Conservation (phyloP, 2,888 invertebrate genomes). For the Onchidella celtica region DNA sequence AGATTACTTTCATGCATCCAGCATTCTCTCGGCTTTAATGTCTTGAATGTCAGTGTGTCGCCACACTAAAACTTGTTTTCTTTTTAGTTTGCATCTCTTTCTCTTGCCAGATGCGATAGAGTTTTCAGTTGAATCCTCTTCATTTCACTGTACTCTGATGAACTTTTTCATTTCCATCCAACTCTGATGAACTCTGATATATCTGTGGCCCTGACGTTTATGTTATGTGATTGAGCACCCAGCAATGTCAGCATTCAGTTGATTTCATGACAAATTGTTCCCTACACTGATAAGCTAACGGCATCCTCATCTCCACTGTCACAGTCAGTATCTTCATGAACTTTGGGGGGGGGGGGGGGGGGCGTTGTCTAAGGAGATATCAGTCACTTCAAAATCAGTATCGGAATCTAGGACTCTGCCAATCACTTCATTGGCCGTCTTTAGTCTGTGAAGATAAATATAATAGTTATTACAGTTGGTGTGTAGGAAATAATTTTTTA, state of each 20-base stretch:
- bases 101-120: too few species aligned
- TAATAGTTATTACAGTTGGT: neutral
- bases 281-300: neutral
- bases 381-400: neutral
- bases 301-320: neutral
- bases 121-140: neutral
- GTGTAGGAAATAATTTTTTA: too few species aligned
- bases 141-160: neutral
- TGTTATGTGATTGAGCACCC: neutral
- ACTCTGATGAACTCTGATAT: neutral
- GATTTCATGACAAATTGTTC: neutral
- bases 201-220: neutral
- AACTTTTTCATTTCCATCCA: neutral
- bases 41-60: neutral
- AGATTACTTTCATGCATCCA: neutral
- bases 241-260: neutral
- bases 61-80: too few species aligned
- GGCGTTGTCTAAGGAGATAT: neutral
- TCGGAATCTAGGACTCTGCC: neutral
- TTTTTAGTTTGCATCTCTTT: neutral
- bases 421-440: neutral
- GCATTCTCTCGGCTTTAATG: neutral
- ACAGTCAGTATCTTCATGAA: neutral
- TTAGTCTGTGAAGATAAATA: neutral
- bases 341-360: neutral